Percentiles rank a stretch among this genome's conserved stretches.
Evolutionary conservation across 1,140 invertebrate genomes (phyloP).

Genomic region (Solenopsis invicta): DNA sequence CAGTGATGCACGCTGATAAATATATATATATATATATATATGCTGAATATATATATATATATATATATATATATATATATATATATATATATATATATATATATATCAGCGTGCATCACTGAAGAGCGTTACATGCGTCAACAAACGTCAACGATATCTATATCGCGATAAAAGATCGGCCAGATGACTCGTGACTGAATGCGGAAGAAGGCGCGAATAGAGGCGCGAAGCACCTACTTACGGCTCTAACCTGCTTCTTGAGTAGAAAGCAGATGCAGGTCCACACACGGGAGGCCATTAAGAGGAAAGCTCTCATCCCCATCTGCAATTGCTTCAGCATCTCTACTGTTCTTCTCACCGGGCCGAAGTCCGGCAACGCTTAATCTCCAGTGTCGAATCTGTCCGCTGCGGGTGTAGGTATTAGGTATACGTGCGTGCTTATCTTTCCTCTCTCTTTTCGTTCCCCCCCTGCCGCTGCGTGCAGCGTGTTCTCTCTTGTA

Average conservation of each 20-base stretch:
- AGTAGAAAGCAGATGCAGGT: slow-evolving; percentile 98
- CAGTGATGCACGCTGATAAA: too few relatives aligned
- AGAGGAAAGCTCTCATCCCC: slow-evolving; percentile 97
- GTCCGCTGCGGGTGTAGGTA: neutral
- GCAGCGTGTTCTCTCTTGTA: slow-evolving; percentile 48
- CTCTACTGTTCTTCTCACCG: slow-evolving; percentile 82
- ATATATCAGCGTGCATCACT: neutral
- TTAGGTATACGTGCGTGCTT: slow-evolving; percentile 21
- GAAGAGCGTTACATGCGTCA: neutral
- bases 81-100: too few relatives aligned
- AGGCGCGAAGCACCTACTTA: slow-evolving; percentile 89
- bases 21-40: too few relatives aligned
- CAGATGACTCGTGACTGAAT: slow-evolving; percentile 3
- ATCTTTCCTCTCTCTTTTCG: slow-evolving; percentile 49
- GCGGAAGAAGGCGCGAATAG: slow-evolving; percentile 64
- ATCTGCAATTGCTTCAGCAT: slow-evolving; percentile 99
- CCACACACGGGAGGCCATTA: slow-evolving; percentile 98
- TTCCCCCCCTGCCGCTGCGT: slow-evolving; percentile 45
- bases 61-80: too few relatives aligned
- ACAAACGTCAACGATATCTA: slow-evolving; percentile 6
- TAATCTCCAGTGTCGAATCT: slow-evolving; percentile 73
- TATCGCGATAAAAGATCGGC: neutral
- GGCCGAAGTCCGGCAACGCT: slow-evolving; percentile 82
- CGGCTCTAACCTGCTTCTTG: slow-evolving; percentile 97
- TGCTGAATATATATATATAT: too few relatives aligned